Conservation (phyloP, 1,140 invertebrate genomes). For the Pogonus chalceus region DNA sequence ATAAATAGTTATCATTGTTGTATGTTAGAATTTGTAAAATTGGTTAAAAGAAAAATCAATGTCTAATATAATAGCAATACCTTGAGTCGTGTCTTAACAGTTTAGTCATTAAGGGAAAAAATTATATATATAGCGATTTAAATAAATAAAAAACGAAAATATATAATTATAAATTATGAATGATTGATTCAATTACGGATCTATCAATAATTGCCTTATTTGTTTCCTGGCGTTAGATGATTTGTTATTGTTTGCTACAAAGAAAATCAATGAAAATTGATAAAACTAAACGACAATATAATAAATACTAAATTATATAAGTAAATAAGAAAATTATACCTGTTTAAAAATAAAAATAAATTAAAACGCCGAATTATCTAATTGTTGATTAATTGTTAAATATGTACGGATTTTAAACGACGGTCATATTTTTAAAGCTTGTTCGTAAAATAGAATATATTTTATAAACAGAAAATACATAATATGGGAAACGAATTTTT, state of each 20-base stretch:
- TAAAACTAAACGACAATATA: no score
- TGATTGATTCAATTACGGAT: no score
- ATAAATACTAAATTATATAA: no score
- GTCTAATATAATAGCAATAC: not conserved
- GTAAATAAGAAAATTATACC: not conserved
- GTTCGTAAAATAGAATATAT: conserved; percentile 2
- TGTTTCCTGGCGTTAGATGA: no score
- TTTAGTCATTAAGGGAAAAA: not conserved
- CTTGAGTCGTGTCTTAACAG: not conserved
- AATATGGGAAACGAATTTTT: not conserved
- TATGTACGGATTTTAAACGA: conserved; percentile 1
- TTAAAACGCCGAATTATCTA: not conserved
- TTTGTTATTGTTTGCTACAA: no score
- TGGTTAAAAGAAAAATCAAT: not conserved
- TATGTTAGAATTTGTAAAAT: not conserved
- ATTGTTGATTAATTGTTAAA: conserved; percentile 8
- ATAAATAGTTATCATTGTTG: not conserved
- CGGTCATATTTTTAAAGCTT: conserved; percentile 5
- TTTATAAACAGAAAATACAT: not conserved
- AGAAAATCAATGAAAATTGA: no score
- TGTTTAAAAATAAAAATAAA: not conserved
- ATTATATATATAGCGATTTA: no score
- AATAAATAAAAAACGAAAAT: no score
- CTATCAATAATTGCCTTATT: no score
- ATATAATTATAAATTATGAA: no score